Conservation (phyloP, 2,113 vertebrate species). For the Datnioides undecimradiatus region DNA sequence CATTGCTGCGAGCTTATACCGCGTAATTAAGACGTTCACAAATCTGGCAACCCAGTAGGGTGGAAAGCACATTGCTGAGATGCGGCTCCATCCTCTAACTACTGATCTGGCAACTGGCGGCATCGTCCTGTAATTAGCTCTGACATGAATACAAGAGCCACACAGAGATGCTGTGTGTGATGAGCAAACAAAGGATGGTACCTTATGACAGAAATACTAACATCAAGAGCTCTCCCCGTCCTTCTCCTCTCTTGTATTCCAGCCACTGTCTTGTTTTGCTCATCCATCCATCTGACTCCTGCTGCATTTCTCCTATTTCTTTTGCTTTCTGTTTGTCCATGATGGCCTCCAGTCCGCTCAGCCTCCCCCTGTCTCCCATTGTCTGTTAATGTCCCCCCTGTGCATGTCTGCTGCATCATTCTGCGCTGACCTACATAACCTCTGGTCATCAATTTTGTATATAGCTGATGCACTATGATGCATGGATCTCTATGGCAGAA, state of each 20-base stretch:
- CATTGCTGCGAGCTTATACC: conserved; percentile 36
- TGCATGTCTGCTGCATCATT: conserved; percentile 56
- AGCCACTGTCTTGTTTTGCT: conserved; percentile 10
- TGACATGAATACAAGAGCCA: conserved; percentile 66
- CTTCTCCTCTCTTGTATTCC: neutral
- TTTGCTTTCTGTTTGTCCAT: neutral
- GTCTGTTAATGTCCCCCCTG: conserved; percentile 20
- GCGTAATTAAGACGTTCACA: conserved; percentile 58
- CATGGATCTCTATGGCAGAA: conserved; percentile 40
- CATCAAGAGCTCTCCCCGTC: conserved; percentile 20
- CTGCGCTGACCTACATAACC: conserved; percentile 70
- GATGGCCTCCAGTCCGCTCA: conserved; percentile 21
- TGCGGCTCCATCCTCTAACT: conserved; percentile 52
- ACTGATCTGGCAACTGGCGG: conserved; percentile 64
- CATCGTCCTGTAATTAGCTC: conserved; percentile 67
- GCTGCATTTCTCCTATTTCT: conserved; percentile 20
- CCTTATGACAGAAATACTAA: conserved; percentile 52
- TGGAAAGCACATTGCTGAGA: conserved; percentile 58
- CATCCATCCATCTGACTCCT: conserved; percentile 6
- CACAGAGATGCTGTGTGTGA: conserved; percentile 55
- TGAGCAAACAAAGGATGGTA: conserved; percentile 65
- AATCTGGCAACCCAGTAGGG: conserved; percentile 68
- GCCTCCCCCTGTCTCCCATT: conserved; percentile 23
- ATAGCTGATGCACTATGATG: conserved; percentile 66
- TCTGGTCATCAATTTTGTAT: conserved; percentile 70